Conservation (phyloP, 2,888 invertebrate genomes). For the Salpingus planirostris region DNA sequence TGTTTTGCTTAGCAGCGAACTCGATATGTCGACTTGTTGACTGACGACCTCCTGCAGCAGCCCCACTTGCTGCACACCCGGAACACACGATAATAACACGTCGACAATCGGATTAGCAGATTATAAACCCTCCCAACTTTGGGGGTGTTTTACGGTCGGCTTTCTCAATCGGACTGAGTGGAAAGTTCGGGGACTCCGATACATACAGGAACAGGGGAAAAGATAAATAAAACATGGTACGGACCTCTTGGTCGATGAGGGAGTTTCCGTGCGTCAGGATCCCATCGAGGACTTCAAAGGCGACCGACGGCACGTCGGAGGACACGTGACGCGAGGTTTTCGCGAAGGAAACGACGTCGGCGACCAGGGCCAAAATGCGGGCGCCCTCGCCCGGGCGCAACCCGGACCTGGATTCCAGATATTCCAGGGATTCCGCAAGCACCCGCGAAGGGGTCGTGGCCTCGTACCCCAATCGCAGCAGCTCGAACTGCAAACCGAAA, state of each 20-base stretch:
- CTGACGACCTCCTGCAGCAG: conserved; percentile 22
- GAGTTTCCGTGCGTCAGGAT: conserved; percentile 58
- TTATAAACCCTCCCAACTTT: no score
- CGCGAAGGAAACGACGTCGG: conserved; percentile 47
- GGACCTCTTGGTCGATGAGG: conserved; percentile 63
- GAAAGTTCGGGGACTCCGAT: no score
- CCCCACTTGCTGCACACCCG: conserved; percentile 26
- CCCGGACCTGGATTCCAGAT: conserved; percentile 31
- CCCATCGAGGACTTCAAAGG: conserved; percentile 55
- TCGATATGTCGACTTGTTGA: conserved; percentile 18
- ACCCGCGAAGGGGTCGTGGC: conserved; percentile 50
- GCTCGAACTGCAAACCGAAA: conserved; percentile 43
- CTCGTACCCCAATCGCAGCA: conserved; percentile 54
- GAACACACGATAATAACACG: no score
- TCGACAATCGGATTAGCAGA: no score
- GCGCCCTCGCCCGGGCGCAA: conserved; percentile 55
- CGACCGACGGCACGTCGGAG: conserved; percentile 44
- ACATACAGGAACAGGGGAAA: neutral
- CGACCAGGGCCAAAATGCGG: conserved; percentile 49
- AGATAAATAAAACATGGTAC: neutral
- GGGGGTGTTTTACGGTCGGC: no score
- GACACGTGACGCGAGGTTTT: conserved; percentile 10
- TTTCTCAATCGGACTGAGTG: no score
- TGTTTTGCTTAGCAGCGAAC: conserved; percentile 11
- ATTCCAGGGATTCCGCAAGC: conserved; percentile 47